Base-by-base conservation (phyloP, 2,797 vertebrate species). In the Hypotaenidia okinawae region DNA sequence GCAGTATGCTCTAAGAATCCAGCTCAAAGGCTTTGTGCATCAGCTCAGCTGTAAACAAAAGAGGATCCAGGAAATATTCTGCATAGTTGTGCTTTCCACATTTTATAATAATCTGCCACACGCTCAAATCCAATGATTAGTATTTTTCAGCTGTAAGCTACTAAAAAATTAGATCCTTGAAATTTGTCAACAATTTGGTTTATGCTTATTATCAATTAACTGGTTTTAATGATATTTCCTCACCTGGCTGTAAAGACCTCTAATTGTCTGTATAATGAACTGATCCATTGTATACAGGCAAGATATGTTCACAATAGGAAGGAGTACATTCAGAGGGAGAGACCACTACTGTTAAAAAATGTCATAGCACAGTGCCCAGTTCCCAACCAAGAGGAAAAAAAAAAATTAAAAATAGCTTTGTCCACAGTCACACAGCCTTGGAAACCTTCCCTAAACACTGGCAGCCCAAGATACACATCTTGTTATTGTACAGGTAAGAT, bases 21-120 rank as follows among this genome's bases (percentile, higher is more conserved):
- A 93, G 81, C 77, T 96, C 92, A 91, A 69, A 97, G 74, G 84
- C 86, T 97, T 96, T 96, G 80, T 94, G 77, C 32, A 61, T 57
- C 87, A 96, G 79, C 45, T 94, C 62, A 90, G 41, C 78, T 87
- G 84, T 95, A 98, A 97, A 97, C 96, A 97, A 96, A 94, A 69
- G 32, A 74, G 41, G 9, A 92, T 61, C 23, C 1, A 11, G 37
- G 73, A 84, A 90, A 76, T 59, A 86, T 64, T 91, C 62, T 84
- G 51, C 67, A 41, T 85, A 28, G 19, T 54, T 77, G 47, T 95
- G 84, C 49, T 96, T 76, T 95, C 80, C 52, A 27, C 80, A 64
- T 96, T 96, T 94, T 90, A 54, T 81, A 85, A 80, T 94, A 22
- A 76, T 73, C 23, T 35, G 79, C 68, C 90, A 86, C 79, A 43